A percentile compares a stretch with the other conserved stretches of the same genome.
phyloP scores from a whole-genome alignment of 2,113 vertebrate genomes.

The Athene noctua region DNA sequence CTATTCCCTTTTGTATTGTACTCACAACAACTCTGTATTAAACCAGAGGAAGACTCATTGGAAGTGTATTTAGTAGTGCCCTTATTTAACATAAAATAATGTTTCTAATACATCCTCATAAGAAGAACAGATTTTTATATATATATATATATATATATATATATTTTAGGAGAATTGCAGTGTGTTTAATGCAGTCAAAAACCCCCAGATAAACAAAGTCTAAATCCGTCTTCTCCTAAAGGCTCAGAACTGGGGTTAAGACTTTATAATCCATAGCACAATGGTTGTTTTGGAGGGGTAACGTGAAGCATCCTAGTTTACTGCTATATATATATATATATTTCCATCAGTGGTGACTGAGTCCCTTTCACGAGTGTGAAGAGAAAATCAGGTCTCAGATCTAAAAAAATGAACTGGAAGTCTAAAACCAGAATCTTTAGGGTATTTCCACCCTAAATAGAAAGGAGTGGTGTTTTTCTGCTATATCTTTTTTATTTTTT shows the following conservation, averaged over 20 bases:
- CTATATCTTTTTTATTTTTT: neutral
- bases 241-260: neutral
- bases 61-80: neutral
- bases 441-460: neutral
- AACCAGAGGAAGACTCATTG: neutral
- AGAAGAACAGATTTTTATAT: neutral
- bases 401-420: neutral
- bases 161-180: neutral
- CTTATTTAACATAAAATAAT: neutral
- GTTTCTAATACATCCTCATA: neutral
- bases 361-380: neutral
- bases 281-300: neutral
- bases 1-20: neutral
- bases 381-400: neutral
- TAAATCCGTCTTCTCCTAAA: neutral
- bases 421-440: neutral
- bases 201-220: rapidly evolving
- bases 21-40: neutral
- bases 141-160: no score
- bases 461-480: neutral
- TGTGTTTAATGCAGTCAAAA: neutral
- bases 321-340: rapidly evolving
- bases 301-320: neutral
- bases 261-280: neutral
- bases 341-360: neutral